Evolutionary conservation across 2,888 invertebrate species (phyloP).

Genomic region (Andrena hattorfiana): DNA sequence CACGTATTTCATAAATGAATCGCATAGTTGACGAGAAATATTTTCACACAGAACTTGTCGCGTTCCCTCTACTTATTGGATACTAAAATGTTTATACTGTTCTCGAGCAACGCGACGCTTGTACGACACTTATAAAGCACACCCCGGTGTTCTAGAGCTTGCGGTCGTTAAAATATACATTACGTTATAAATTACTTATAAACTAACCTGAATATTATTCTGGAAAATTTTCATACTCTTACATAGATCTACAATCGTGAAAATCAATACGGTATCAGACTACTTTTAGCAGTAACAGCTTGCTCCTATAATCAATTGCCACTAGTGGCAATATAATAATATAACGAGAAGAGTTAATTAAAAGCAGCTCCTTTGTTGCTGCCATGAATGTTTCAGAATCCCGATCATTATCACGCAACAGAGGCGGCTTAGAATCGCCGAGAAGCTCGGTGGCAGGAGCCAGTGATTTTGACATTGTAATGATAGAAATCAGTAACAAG

Average conservation of each 20-base stretch:
- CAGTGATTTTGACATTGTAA: slow-evolving; percentile 57
- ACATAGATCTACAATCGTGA: slow-evolving; percentile 16
- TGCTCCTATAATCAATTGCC: slow-evolving; percentile 12
- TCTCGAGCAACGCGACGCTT: slow-evolving; percentile 9
- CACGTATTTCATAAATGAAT: slow-evolving; percentile 7
- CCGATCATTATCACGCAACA: neutral
- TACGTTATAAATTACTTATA: slow-evolving; percentile 25
- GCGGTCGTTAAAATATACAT: slow-evolving; percentile 6
- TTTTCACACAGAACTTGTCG: neutral
- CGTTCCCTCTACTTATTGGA: neutral
- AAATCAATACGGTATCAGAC: slow-evolving; percentile 17
- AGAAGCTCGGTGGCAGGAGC: slow-evolving; percentile 21
- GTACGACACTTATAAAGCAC: neutral
- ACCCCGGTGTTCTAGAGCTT: neutral
- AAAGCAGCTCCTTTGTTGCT: slow-evolving; percentile 5
- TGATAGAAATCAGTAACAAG: slow-evolving; percentile 68
- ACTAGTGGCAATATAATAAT: slow-evolving; percentile 34
- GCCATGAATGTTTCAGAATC: slow-evolving; percentile 10
- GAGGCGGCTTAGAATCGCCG: neutral
- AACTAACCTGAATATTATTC: slow-evolving; percentile 45
- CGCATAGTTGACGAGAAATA: neutral
- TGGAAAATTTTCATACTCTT: slow-evolving; percentile 16
- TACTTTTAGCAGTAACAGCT: slow-evolving; percentile 23
- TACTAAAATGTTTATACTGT: neutral
- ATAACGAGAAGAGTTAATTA: slow-evolving; percentile 32